These are phyloP conservation scores for Ellobius talpinus DNA, from an alignment of 2,113 vertebrate species.

Conservation along the genomic window DNA sequence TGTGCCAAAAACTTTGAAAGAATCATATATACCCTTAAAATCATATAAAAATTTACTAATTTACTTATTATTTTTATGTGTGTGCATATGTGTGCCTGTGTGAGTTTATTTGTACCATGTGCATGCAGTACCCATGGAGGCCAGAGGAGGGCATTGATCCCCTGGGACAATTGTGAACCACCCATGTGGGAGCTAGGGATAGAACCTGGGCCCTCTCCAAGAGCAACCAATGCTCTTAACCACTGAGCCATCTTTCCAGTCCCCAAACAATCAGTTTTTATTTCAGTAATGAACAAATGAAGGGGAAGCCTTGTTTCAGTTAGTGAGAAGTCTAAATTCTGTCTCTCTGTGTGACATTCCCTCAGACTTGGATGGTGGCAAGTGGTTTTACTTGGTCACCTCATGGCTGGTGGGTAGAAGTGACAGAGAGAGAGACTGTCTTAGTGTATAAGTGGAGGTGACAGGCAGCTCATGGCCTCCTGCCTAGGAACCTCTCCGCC, in stretches of 20 bases:
- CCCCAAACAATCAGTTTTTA: background rate
- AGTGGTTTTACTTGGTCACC: background rate
- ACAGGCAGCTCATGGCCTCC: background rate
- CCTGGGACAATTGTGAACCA: background rate
- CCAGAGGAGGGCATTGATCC: background rate
- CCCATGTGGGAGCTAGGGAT: background rate
- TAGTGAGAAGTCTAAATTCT: rapidly evolving
- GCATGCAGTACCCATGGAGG: background rate
- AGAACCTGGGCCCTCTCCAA: background rate
- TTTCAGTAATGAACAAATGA: background rate
- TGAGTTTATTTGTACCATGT: background rate
- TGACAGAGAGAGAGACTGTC: background rate
- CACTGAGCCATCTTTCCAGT: background rate
- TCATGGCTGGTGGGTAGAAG: background rate
- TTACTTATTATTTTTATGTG: background rate
- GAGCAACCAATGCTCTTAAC: background rate
- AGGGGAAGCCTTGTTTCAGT: background rate
- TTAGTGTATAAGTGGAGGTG: background rate
- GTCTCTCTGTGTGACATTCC: rapidly evolving
- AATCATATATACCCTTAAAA: background rate
- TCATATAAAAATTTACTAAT: background rate
- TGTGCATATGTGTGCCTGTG: background rate
- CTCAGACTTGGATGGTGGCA: rapidly evolving
- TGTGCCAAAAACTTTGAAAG: background rate
- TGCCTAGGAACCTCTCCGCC: background rate